Evolutionary conservation across 2,113 vertebrate genomes (phyloP).

Genomic region (Salvelinus sp.): DNA sequence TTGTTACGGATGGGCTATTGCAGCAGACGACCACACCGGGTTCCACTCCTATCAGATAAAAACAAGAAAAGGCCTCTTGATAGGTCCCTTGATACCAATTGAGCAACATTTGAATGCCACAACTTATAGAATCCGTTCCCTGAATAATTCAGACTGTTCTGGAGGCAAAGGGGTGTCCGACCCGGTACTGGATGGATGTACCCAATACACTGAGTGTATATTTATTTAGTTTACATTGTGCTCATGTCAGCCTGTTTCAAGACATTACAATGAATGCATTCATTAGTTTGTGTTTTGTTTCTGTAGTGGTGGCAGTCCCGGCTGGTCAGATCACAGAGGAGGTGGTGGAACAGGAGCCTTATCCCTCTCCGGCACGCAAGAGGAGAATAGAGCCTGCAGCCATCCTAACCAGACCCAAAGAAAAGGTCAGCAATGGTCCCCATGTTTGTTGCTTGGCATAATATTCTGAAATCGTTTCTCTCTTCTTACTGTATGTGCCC

Average conservation of each 20-base stretch:
- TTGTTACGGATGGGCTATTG: too few species aligned
- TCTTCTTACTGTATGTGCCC: background rate
- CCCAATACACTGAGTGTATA: too few species aligned
- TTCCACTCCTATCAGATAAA: too few species aligned
- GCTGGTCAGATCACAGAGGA: conserved; percentile 73
- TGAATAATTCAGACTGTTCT: too few species aligned
- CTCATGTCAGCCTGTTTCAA: background rate
- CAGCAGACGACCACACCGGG: too few species aligned
- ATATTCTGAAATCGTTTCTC: too few species aligned
- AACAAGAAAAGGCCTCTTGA: too few species aligned
- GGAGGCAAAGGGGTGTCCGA: too few species aligned
- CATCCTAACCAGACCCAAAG: conserved; percentile 34
- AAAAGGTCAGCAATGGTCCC: conserved; percentile 55
- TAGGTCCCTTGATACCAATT: too few species aligned
- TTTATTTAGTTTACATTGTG: background rate
- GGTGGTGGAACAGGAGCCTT: conserved; percentile 43
- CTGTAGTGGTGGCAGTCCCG: conserved; percentile 73
- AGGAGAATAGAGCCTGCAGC: conserved; percentile 36
- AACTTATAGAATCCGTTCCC: too few species aligned
- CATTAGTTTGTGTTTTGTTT: background rate
- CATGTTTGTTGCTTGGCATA: background rate
- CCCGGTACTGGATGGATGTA: too few species aligned
- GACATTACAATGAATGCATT: background rate
- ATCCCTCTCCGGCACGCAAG: conserved; percentile 56
- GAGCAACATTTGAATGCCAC: too few species aligned